A percentile compares a stretch with the other conserved stretches of the same genome.
phyloP scores from a whole-genome alignment of 2,888 invertebrate genomes.

The Amphipoea lucens region DNA sequence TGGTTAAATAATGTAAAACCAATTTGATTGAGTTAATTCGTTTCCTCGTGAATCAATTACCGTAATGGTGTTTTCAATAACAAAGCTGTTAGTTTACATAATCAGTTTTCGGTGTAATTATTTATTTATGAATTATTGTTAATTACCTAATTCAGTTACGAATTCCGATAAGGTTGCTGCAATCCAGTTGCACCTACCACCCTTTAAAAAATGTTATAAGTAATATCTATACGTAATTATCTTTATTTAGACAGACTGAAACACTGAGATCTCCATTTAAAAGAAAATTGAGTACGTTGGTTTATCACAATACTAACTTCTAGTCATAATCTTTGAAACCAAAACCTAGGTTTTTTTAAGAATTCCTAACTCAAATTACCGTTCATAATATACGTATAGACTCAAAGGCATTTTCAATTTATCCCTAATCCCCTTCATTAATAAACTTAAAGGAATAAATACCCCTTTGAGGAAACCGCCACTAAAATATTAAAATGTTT shows the following conservation, averaged over 20 bases:
- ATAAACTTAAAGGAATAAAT: slow-evolving; percentile 57
- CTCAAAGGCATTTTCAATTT: slow-evolving; percentile 52
- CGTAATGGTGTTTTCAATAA: background rate
- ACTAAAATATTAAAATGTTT: slow-evolving; percentile 55
- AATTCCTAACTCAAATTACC: slow-evolving; percentile 11
- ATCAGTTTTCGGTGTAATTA: background rate
- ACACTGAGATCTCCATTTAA: background rate
- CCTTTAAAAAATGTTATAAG: background rate
- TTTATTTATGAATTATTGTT: background rate
- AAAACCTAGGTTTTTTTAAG: background rate
- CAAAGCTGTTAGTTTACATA: background rate
- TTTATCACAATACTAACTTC: background rate
- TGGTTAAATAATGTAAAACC: background rate
- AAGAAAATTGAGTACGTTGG: background rate
- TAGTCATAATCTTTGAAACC: background rate
- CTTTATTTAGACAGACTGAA: background rate
- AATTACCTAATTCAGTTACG: background rate
- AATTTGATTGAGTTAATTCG: slow-evolving; percentile 5
- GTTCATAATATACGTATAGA: slow-evolving; percentile 1
- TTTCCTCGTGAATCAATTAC: background rate
- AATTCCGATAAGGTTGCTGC: background rate
- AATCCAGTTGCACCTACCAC: background rate
- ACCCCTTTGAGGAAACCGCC: slow-evolving; percentile 48
- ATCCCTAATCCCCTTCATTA: slow-evolving; percentile 56
- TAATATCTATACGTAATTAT: background rate